Evolutionary conservation across 2,797 vertebrate species (phyloP).

Genomic region (Kryptopterus vitreolus): DNA sequence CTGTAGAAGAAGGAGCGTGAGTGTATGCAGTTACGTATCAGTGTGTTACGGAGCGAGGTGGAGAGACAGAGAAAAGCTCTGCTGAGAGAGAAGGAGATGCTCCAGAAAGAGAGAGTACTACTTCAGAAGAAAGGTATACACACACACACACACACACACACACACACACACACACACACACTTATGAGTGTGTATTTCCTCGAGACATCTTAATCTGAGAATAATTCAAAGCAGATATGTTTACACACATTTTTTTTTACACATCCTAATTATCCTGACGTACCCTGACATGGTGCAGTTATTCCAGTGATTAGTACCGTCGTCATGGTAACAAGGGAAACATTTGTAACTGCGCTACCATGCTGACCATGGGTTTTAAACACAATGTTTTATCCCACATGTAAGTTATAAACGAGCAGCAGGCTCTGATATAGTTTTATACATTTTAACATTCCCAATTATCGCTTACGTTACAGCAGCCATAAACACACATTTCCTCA

Average conservation of each 20-base stretch:
- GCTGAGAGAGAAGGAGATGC: slow-evolving; percentile 82
- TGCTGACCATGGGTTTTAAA: background rate
- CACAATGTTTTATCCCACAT: background rate
- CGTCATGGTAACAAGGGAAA: background rate
- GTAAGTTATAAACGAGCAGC: no score
- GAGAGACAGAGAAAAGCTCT: slow-evolving; percentile 91
- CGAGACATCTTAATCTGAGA: background rate
- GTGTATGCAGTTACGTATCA: slow-evolving; percentile 90
- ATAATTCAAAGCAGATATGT: background rate
- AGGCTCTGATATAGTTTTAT: no score
- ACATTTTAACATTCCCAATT: background rate
- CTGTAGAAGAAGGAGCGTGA: slow-evolving; percentile 93
- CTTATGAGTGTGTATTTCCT: background rate
- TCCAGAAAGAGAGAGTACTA: slow-evolving; percentile 81
- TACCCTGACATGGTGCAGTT: background rate
- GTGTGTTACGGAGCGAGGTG: slow-evolving; percentile 89
- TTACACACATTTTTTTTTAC: no score
- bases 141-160: slow-evolving; percentile 29
- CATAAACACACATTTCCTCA: background rate
- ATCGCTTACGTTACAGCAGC: background rate
- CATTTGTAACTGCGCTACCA: no score
- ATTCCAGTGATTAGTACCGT: background rate
- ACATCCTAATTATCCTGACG: background rate
- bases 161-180: background rate
- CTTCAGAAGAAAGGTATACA: slow-evolving; percentile 83